Evolutionary conservation across 2,113 vertebrate species (phyloP), one percentile per base, ranked within the genome.

Genomic region (Leuciscus idus): DNA sequence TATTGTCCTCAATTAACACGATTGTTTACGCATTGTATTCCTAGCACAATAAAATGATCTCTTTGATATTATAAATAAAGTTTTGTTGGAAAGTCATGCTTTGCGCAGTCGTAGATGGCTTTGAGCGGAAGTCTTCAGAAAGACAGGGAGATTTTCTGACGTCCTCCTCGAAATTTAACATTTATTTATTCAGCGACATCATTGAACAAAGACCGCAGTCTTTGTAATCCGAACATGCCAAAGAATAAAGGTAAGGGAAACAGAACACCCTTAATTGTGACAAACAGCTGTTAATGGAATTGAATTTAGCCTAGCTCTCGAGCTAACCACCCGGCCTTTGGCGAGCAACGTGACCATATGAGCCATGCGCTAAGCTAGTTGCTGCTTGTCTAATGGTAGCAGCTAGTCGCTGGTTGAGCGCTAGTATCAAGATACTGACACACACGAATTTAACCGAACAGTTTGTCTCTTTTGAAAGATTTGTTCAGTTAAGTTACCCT

Each of bases 221-320:
- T 13, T 26, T 46, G 68, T 57, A 39, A 87, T 55, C n/a, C n/a
- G 46, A 90, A 88, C 2, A 91, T 90, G 90, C 90, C 90, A 39
- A 90, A 91, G 82, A 91, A 91, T 88, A 91, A 91, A 90, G 89
- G 90, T 90, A 87, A 84, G 66, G 13, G 13, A 50, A 46, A 79
- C 6, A 26, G 4, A 26, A 8, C 9, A 6, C 7, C 1, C 2
- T 33, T 55, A 21, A 17, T 15, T 15, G 39, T 15, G 59, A 1
- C 6, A 9, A 46, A 13, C 13, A 43, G 43, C 36, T 70, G 33
- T 59, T 19, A 33, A 33, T 17, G 12, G 55, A 10, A 0, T n/a
- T 50, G 23, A 17, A 6, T 80, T 26, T 6, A 62, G 26, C 28
- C 15, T 19, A 68, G 28, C 64, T 68, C 5, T 33, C 64, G n/a